phyloP scores from a whole-genome alignment of 2,113 vertebrate species.

The Hemicordylus capensis region DNA sequence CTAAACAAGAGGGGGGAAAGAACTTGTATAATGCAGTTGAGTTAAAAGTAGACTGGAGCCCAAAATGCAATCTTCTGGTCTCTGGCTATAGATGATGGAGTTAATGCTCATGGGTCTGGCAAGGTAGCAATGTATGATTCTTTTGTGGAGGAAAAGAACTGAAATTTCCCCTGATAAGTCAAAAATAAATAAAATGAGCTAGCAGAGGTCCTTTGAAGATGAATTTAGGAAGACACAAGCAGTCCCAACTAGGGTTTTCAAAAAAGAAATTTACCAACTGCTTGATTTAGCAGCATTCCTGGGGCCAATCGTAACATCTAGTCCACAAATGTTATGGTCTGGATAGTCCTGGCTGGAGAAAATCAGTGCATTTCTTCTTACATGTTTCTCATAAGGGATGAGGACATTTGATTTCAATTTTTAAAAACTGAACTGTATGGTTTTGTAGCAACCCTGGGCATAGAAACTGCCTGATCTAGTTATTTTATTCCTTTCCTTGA shows the following conservation, averaged over 20 bases:
- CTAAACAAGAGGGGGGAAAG: constrained; percentile 23
- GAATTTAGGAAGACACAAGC: constrained; percentile 49
- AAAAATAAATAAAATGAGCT: constrained; percentile 48
- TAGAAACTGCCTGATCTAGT: rapidly evolving
- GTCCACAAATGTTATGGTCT: constrained; percentile 33
- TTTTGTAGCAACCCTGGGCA: constrained; percentile 5
- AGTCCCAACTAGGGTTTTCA: constrained; percentile 47
- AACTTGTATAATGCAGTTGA: constrained; percentile 31
- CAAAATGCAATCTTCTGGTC: neutral
- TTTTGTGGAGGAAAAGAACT: constrained; percentile 20
- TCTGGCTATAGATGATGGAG: neutral
- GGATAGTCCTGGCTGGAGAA: constrained; percentile 31
- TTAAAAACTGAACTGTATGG: neutral
- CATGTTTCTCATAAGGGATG: constrained; percentile 2
- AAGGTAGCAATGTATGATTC: neutral
- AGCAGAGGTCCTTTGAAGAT: constrained; percentile 54
- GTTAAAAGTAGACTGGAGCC: constrained; percentile 5
- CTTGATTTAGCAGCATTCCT: constrained; percentile 60
- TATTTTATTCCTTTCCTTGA: constrained; percentile 12
- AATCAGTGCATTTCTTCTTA: constrained; percentile 26
- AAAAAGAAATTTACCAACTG: constrained; percentile 55
- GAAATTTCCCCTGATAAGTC: constrained; percentile 23
- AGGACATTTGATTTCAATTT: constrained; percentile 3
- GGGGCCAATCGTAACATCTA: constrained; percentile 45
- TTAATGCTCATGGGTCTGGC: constrained; percentile 23